Base-by-base conservation (phyloP, 1,140 invertebrate species). In the Bombus waltoni region DNA sequence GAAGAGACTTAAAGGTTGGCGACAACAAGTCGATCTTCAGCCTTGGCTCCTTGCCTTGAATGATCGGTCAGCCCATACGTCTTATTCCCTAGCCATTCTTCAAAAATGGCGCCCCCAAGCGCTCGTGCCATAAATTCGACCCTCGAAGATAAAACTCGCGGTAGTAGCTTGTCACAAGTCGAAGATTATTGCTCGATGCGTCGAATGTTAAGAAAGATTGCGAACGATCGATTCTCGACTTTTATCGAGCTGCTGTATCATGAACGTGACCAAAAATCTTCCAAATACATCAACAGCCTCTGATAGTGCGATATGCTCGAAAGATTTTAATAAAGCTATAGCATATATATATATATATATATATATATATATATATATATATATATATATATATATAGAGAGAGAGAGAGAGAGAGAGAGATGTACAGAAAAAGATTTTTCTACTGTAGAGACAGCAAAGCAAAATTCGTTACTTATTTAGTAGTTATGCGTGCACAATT, bases 381-480 rank as follows among this genome's bases (percentile, higher is more conserved):
- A 32, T 32, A 32, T 32, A 32, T 32, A 32, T 32, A 32, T 32
- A 32, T 32, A 32, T 32, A 32, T 32, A 32, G 0, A 32, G 0
- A 32, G 0, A 32, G 32, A 32, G 0, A 32, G 0, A 32, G 32
- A 32, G 0, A 32, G 0, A n/a, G 11, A 22, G 15, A n/a, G 15
- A 47, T 9, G 28, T 28, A 32, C 10, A 38, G 1, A 32, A 35
- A 71, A 8, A 35, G 77, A 38, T 78, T 11, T 25, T 65, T 9
- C 5, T 11, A 18, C 5, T 25, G 59, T 8, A 25, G 8, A n/a
- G 35, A 25, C 44, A 15, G 22, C 11, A 38, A 57, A 57, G 70
- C n/a, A 62, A 40, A 79, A 79, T 32, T 80, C 76, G 74, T 71
- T 68, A 40, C 40, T 84, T 44, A 62, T 79, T 79, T 59, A 47